A percentile compares a stretch with the other conserved stretches of the same genome.
Conservation (phyloP, 37 sponge, comb jelly and placozoan genomes). For the Chondrosia reniformis region DNA sequence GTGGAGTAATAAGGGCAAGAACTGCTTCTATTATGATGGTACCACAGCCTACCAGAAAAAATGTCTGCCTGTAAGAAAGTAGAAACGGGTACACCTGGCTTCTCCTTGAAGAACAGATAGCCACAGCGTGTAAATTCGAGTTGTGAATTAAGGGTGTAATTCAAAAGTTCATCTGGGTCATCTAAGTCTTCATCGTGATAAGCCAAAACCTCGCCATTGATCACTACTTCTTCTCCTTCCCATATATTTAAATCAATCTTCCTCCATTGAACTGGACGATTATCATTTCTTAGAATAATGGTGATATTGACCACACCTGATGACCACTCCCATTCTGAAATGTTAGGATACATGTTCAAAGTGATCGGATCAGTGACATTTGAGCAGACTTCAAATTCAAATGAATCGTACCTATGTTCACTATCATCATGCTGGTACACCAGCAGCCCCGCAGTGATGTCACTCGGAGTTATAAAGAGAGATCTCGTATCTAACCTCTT, state of each 20-base stretch:
- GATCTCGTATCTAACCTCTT: neutral
- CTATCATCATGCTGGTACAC: slow-evolving; percentile 18
- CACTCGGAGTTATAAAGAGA: neutral
- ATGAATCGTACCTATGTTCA: slow-evolving; percentile 28
- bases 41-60: slow-evolving; percentile 18
- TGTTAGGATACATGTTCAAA: neutral
- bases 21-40: neutral
- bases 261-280: slow-evolving; percentile 5
- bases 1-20: neutral
- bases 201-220: neutral
- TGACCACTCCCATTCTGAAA: too few relatives aligned
- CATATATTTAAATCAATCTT: neutral
- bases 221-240: slow-evolving; percentile 5
- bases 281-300: slow-evolving; percentile 40
- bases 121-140: neutral
- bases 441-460: slow-evolving; percentile 6
- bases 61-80: slow-evolving; percentile 35
- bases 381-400: slow-evolving; percentile 24
- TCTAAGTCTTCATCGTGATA: slow-evolving; percentile 36
- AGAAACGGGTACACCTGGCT: neutral
- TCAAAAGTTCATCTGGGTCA: neutral
- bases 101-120: slow-evolving; percentile 20
- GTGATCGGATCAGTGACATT: neutral
- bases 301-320: slow-evolving; percentile 30
- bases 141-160: neutral